These are phyloP conservation scores for Tachyglossus aculeatus DNA, from an alignment of 2,797 vertebrate genomes.

Conservation along the genomic window DNA sequence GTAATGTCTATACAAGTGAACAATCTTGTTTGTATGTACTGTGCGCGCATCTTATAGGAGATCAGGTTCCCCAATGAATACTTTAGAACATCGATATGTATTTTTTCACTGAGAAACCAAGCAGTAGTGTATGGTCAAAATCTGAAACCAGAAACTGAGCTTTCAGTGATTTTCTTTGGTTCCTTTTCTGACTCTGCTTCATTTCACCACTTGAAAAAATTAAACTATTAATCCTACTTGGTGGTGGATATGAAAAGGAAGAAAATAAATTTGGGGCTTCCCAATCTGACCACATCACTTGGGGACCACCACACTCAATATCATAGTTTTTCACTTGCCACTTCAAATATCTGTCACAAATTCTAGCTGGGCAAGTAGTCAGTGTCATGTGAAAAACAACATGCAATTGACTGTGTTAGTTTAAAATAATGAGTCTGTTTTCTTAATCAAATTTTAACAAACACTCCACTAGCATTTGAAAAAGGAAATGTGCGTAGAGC, in stretches of 20 bases:
- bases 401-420: constrained; percentile 16
- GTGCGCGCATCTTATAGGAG: too few species aligned
- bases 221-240: not conserved
- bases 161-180: not conserved
- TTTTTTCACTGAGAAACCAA: not conserved
- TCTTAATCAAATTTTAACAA: constrained; percentile 23
- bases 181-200: not conserved
- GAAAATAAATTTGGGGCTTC: constrained; percentile 7
- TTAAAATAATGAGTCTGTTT: constrained; percentile 31
- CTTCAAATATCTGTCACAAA: constrained; percentile 55
- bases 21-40: not conserved
- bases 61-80: not conserved
- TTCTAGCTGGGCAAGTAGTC: constrained; percentile 41
- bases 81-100: not conserved
- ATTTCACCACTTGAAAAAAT: constrained; percentile 25
- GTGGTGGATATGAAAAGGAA: constrained; percentile 22
- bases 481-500: not conserved
- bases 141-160: too few species aligned
- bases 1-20: not conserved
- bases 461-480: not conserved
- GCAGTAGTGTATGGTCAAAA: too few species aligned
- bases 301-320: constrained; percentile 32
- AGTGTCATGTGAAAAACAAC: constrained; percentile 25
- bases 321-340: constrained; percentile 42
- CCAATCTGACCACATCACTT: too few species aligned